phyloP scores from a whole-genome alignment of 2,888 invertebrate genomes.

The Orchesella flavescens region DNA sequence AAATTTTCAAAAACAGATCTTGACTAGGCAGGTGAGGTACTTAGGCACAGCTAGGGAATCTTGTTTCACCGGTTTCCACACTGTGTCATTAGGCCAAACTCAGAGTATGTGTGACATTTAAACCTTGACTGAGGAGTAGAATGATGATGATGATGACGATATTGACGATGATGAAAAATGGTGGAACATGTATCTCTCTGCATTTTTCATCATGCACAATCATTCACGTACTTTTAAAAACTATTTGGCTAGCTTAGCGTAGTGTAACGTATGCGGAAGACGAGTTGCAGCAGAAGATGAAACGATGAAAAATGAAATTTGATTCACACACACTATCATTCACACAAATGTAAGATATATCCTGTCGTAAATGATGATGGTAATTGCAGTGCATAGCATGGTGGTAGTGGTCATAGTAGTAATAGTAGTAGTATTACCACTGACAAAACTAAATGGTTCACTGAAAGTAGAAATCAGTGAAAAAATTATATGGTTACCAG shows the following conservation, averaged over 20 bases:
- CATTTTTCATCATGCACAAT: not conserved
- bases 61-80: conserved; percentile 69
- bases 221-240: not conserved
- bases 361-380: conserved; percentile 8
- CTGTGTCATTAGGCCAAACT: conserved; percentile 70
- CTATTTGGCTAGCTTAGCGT: too few species aligned
- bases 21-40: conserved; percentile 40
- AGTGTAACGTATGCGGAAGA: too few species aligned
- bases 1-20: not conserved
- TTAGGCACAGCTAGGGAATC: conserved; percentile 47
- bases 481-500: conserved; percentile 30
- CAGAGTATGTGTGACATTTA: conserved; percentile 45
- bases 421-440: too few species aligned
- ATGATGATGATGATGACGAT: conserved; percentile 16
- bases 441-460: conserved; percentile 34
- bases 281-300: not conserved
- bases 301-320: conserved; percentile 10
- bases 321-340: not conserved
- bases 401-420: not conserved
- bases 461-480: conserved; percentile 57
- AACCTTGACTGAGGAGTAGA: conserved; percentile 37
- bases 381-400: not conserved
- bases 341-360: not conserved
- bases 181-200: conserved; percentile 29
- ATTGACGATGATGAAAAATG: conserved; percentile 23